Evolutionary conservation across 1,140 invertebrate genomes (phyloP).

Genomic region (Heliconius nattereri): DNA sequence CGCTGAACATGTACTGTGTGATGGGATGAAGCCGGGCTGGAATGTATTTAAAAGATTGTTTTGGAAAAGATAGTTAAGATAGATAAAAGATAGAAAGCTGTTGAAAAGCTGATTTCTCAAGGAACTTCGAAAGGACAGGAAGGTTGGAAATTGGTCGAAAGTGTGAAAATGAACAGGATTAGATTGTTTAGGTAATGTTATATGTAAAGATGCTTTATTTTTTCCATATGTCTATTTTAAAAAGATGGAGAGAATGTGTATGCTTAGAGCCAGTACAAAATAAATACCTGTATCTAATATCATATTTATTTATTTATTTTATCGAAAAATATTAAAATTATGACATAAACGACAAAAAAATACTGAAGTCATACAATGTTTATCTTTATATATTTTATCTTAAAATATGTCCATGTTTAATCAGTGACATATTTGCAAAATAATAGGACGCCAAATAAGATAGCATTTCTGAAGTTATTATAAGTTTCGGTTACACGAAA

Average conservation of each 20-base stretch:
- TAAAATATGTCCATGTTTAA: neutral
- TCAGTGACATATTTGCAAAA: neutral
- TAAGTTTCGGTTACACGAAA: neutral
- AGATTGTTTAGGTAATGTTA: too few relatives aligned
- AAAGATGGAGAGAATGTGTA: too few relatives aligned
- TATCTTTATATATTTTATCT: constrained; percentile 9
- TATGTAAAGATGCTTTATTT: too few relatives aligned
- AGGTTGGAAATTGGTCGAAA: too few relatives aligned
- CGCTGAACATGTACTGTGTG: too few relatives aligned
- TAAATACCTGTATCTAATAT: neutral
- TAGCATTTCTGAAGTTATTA: neutral
- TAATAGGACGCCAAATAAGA: neutral
- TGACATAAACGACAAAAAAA: constrained; percentile 5
- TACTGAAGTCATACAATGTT: neutral
- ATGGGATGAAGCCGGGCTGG: too few relatives aligned
- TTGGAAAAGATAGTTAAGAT: too few relatives aligned
- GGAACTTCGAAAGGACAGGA: too few relatives aligned
- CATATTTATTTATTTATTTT: neutral
- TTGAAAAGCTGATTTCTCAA: too few relatives aligned
- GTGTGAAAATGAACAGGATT: too few relatives aligned
- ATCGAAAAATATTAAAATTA: neutral
- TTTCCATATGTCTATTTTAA: neutral
- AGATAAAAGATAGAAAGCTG: too few relatives aligned
- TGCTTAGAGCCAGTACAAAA: neutral
- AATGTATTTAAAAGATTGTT: too few relatives aligned